These are phyloP conservation scores for Crotalus helleri DNA, from an alignment of 2,113 vertebrate species.

Conservation along the genomic window DNA sequence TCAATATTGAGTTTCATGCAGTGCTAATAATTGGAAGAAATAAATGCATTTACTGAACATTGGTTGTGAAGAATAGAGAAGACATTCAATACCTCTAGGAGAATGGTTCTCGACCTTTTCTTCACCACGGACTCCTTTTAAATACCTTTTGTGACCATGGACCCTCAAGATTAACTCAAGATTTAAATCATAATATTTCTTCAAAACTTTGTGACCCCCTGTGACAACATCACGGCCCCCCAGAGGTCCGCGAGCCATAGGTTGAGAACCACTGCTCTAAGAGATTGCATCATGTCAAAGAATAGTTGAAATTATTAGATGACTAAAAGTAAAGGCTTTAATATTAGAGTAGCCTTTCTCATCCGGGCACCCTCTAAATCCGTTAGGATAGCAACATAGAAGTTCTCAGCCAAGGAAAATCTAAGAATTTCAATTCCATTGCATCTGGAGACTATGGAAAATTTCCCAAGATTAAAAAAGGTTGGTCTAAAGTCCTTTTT, in stretches of 20 bases:
- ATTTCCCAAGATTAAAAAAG: neutral
- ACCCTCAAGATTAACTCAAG: neutral
- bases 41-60: neutral
- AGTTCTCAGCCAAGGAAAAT: neutral
- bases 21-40: neutral
- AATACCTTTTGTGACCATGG: neutral
- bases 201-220: neutral
- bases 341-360: neutral
- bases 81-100: neutral
- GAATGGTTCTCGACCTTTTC: neutral
- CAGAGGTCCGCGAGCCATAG: neutral
- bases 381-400: neutral
- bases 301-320: neutral
- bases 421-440: neutral
- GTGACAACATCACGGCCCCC: neutral
- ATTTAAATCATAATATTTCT: neutral
- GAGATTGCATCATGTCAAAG: neutral
- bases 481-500: neutral
- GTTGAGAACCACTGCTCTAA: neutral
- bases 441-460: neutral
- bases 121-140: neutral
- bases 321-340: neutral
- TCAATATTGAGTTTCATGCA: neutral
- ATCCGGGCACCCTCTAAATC: neutral
- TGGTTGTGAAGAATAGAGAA: neutral